Percentiles rank a stretch among this genome's conserved stretches.
Evolutionary conservation across 2,113 vertebrate species (phyloP).

Genomic region (Heteronetta atricapilla): DNA sequence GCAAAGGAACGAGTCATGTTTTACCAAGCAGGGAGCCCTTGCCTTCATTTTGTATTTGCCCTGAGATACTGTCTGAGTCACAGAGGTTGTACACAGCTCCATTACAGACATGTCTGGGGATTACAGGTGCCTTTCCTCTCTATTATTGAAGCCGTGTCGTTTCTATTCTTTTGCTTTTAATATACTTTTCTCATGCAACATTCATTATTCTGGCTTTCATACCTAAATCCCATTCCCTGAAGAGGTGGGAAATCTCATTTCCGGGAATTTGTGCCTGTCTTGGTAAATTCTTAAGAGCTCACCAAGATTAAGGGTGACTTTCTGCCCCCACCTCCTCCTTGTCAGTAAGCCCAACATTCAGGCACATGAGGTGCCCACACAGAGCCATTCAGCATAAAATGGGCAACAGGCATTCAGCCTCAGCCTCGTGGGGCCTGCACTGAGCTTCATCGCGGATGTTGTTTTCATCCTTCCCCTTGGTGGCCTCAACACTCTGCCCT

Average conservation of each 20-base stretch:
- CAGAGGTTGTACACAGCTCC: not conserved
- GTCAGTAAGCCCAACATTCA: not conserved
- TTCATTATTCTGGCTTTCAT: slow-evolving; percentile 8
- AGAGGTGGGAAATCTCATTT: slow-evolving; percentile 19
- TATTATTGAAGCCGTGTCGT: not conserved
- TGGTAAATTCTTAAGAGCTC: not conserved
- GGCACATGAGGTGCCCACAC: not conserved
- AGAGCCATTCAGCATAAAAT: not conserved
- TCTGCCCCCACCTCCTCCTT: not conserved
- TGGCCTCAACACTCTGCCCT: not conserved
- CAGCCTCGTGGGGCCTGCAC: not conserved
- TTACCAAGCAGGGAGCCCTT: not conserved
- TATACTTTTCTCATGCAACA: not conserved
- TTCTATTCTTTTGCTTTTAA: slow-evolving; percentile 5
- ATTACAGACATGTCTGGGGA: not conserved
- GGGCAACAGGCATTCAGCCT: not conserved
- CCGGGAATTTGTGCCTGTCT: not conserved
- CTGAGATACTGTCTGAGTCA: not conserved
- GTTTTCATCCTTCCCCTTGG: not conserved
- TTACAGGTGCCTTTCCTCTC: slow-evolving; percentile 6
- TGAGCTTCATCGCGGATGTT: not conserved
- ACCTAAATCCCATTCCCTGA: not conserved
- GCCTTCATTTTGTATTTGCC: not conserved
- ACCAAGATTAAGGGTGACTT: not conserved
- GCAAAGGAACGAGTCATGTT: not conserved